Evolutionary conservation across 2,888 invertebrate genomes (phyloP).

Genomic region (Taenaris catops): DNA sequence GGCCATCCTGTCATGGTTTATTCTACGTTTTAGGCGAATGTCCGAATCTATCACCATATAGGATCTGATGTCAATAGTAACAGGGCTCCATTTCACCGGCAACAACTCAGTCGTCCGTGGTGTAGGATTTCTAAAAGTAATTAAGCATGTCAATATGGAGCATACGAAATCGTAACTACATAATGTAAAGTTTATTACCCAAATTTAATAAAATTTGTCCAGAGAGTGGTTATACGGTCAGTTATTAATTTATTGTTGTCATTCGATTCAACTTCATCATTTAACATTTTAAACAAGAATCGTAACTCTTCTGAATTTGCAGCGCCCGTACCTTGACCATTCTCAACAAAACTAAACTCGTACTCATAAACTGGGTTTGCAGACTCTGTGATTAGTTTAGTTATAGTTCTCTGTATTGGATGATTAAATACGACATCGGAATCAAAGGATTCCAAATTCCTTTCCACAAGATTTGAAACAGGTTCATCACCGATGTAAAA

Average conservation of each 20-base stretch:
- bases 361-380: slow-evolving; percentile 56
- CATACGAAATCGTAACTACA: no score
- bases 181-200: no score
- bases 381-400: slow-evolving; percentile 44
- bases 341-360: slow-evolving; percentile 50
- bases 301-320: slow-evolving; percentile 49
- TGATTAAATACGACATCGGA: slow-evolving; percentile 58
- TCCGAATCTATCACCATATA: slow-evolving; percentile 52
- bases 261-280: slow-evolving; percentile 24
- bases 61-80: slow-evolving; percentile 41
- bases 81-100: slow-evolving; percentile 48
- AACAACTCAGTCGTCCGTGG: slow-evolving; percentile 39
- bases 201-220: slow-evolving; percentile 65
- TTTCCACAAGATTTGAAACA: slow-evolving; percentile 36
- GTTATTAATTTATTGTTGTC: slow-evolving; percentile 42
- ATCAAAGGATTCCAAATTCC: slow-evolving; percentile 47
- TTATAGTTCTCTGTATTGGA: slow-evolving; percentile 51
- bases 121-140: slow-evolving; percentile 48
- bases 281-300: slow-evolving; percentile 46
- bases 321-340: slow-evolving; percentile 36
- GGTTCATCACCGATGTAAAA: slow-evolving; percentile 63
- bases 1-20: slow-evolving; percentile 53
- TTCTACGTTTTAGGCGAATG: slow-evolving; percentile 40
- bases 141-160: no score
- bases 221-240: slow-evolving; percentile 50